Percentiles rank a stretch among this genome's conserved stretches.
phyloP scores from a whole-genome alignment of 1,140 invertebrate genomes.

The Homarus americanus region DNA sequence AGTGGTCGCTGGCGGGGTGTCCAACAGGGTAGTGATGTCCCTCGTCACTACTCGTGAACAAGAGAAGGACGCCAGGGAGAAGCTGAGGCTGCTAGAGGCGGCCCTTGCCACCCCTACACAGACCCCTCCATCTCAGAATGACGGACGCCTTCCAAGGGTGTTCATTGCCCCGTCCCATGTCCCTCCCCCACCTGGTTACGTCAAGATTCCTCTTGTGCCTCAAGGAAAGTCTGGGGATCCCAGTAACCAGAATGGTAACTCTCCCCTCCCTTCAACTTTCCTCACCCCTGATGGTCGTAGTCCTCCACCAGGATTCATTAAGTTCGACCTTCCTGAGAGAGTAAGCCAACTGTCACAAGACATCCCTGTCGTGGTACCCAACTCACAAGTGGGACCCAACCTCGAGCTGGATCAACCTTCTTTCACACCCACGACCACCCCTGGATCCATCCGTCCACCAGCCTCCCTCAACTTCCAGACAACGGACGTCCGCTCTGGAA shows the following conservation, averaged over 20 bases:
- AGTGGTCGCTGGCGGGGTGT: slow-evolving; percentile 41
- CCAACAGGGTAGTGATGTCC: slow-evolving; percentile 40
- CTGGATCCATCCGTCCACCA: neutral
- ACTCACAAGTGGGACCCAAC: slow-evolving; percentile 41
- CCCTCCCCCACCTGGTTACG: slow-evolving; percentile 58
- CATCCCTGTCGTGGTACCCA: slow-evolving; percentile 62
- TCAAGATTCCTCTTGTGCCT: slow-evolving; percentile 64
- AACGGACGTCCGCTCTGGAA: neutral
- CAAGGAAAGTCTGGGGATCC: slow-evolving; percentile 9
- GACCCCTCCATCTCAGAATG: neutral
- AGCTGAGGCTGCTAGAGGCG: slow-evolving; percentile 49
- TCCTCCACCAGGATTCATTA: slow-evolving; percentile 62
- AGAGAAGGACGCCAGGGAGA: slow-evolving; percentile 50
- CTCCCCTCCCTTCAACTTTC: slow-evolving; percentile 46
- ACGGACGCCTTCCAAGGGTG: slow-evolving; percentile 46
- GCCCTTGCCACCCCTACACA: slow-evolving; percentile 16
- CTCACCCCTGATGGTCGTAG: slow-evolving; percentile 39
- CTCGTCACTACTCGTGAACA: slow-evolving; percentile 50
- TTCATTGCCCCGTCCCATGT: slow-evolving; percentile 65
- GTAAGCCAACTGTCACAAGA: slow-evolving; percentile 48
- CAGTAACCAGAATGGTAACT: neutral
- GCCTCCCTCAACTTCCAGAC: slow-evolving; percentile 28
- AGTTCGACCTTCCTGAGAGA: slow-evolving; percentile 39
- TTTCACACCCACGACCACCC: neutral
- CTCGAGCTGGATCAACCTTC: neutral